phyloP scores from a whole-genome alignment of 2,113 vertebrate genomes.

The Vulpes ferrilata region DNA sequence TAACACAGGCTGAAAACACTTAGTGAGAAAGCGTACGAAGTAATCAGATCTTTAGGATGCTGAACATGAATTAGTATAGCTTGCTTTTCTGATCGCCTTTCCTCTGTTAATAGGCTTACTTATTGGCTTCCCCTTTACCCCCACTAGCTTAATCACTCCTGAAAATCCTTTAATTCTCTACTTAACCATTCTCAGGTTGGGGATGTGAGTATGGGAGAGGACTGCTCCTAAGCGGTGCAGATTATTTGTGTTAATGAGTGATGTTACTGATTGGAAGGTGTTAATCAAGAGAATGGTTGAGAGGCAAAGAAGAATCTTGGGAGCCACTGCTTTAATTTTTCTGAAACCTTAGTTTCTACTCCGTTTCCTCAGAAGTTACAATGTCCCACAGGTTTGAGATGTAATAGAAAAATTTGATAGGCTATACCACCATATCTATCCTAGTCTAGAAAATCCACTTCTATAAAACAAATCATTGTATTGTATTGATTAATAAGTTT shows the following conservation, averaged over 20 bases:
- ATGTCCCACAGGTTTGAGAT: conserved; percentile 20
- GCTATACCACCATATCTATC: conserved; percentile 1
- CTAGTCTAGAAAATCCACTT: neutral
- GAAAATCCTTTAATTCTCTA: conserved; percentile 64
- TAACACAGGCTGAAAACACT: neutral
- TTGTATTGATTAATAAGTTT: conserved; percentile 34
- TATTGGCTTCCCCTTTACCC: conserved; percentile 1
- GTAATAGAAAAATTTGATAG: neutral
- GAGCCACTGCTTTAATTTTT: neutral
- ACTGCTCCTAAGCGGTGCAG: neutral
- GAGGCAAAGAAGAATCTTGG: neutral
- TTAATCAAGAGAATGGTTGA: neutral
- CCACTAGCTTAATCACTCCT: conserved; percentile 7
- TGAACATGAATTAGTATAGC: neutral
- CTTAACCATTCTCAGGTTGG: conserved; percentile 40
- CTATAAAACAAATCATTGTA: conserved; percentile 27
- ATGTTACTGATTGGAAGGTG: conserved; percentile 21
- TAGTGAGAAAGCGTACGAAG: neutral
- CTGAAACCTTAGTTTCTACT: neutral
- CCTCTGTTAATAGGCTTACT: neutral
- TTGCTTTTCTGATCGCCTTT: conserved; percentile 27
- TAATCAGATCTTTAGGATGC: neutral
- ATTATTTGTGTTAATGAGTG: neutral
- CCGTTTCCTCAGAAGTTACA: neutral
- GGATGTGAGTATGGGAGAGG: neutral